Percentiles rank a stretch among this genome's conserved stretches.
These are phyloP conservation scores for Syrmaticus mikado DNA, from an alignment of 2,113 vertebrate species.

Conservation along the genomic window DNA sequence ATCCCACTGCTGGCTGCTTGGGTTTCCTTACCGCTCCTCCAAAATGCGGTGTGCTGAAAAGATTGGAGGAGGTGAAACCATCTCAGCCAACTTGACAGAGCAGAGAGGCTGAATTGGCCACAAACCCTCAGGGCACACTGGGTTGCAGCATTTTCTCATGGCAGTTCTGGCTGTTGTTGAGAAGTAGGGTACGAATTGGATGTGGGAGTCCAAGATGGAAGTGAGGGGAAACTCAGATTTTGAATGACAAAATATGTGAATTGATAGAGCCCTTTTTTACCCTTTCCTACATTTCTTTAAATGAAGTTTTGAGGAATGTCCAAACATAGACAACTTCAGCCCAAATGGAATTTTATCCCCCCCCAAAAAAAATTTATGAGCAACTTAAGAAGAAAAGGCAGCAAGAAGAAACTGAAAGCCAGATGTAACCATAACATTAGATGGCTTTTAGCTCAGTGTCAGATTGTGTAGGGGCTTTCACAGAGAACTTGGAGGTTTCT, in stretches of 20 bases:
- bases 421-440: conserved; percentile 29
- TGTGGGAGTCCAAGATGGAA: neutral
- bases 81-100: neutral
- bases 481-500: neutral
- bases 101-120: neutral
- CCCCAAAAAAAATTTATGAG: conserved; percentile 51
- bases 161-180: accelerated
- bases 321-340: conserved; percentile 15
- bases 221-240: neutral
- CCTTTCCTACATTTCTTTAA: neutral
- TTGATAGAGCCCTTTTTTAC: neutral
- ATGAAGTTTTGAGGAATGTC: conserved; percentile 13
- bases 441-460: conserved; percentile 35
- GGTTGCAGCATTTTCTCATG: accelerated
- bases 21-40: neutral
- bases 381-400: conserved; percentile 58
- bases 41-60: neutral
- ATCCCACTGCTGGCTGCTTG: neutral
- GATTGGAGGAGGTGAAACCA: neutral
- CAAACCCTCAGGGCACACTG: accelerated
- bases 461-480: neutral
- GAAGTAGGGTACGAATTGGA: neutral
- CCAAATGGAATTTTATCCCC: conserved; percentile 43
- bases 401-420: conserved; percentile 51
- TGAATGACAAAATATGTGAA: neutral